A percentile compares a stretch with the other conserved stretches of the same genome.
Evolutionary conservation across 2,113 vertebrate genomes (phyloP).

Genomic region (Megalops atlanticus): DNA sequence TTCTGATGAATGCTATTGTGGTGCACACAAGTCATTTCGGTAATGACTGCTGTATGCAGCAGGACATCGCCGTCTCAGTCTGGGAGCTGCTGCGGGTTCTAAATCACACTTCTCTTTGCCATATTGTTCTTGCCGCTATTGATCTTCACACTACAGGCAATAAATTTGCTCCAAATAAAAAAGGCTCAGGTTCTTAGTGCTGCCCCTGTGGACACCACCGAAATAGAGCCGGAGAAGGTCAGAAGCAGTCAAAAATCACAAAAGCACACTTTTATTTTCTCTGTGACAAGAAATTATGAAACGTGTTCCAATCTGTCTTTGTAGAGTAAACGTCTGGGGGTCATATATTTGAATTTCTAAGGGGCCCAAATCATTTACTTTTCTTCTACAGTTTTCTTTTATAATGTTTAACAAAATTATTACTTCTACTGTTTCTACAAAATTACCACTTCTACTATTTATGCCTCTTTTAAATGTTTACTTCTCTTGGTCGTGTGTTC

Average conservation of each 20-base stretch:
- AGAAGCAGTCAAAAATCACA: not conserved
- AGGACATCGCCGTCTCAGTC: not conserved
- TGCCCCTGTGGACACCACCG: not conserved
- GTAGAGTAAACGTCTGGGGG: too few relatives aligned
- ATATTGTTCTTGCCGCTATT: slow-evolving; percentile 15
- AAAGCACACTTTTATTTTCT: not conserved
- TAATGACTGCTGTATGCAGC: not conserved
- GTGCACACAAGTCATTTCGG: not conserved
- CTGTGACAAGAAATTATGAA: too few relatives aligned
- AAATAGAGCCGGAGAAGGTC: slow-evolving; percentile 16
- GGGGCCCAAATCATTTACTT: too few relatives aligned
- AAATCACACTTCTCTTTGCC: not conserved
- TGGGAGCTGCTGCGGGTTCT: not conserved
- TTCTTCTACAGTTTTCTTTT: too few relatives aligned
- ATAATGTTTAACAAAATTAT: too few relatives aligned
- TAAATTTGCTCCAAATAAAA: slow-evolving; percentile 18
- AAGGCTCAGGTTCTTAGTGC: not conserved
- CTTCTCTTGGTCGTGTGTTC: too few relatives aligned
- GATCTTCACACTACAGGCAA: slow-evolving; percentile 19
- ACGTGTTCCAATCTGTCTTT: too few relatives aligned
- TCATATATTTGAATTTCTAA: too few relatives aligned
- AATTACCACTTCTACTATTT: too few relatives aligned
- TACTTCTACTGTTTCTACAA: too few relatives aligned
- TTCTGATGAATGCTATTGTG: not conserved
- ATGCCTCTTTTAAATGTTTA: too few relatives aligned